phyloP scores from a whole-genome alignment of 2,113 vertebrate genomes.

The Pseudopodoces humilis region DNA sequence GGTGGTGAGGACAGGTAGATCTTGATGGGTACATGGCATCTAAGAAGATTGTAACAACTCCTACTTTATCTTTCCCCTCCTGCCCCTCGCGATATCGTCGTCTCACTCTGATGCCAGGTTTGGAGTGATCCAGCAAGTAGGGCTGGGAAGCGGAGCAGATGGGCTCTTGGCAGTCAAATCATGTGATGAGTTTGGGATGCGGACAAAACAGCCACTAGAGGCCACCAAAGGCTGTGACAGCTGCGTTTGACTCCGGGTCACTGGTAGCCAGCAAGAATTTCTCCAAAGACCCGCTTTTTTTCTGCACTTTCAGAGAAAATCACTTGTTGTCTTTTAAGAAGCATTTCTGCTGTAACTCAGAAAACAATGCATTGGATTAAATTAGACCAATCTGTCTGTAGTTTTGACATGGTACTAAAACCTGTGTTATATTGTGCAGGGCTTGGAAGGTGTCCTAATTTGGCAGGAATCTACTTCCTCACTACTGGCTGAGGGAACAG shows the following conservation, averaged over 20 bases:
- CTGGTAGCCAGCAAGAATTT: neutral
- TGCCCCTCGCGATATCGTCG: neutral
- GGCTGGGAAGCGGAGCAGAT: neutral
- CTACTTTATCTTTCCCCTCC: neutral
- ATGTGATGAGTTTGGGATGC: neutral
- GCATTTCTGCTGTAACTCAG: neutral
- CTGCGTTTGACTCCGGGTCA: neutral
- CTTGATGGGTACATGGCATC: neutral
- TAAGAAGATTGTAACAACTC: neutral
- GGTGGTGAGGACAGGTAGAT: neutral
- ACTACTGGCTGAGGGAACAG: neutral
- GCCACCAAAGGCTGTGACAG: neutral
- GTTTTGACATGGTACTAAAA: neutral
- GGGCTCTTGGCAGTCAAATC: neutral
- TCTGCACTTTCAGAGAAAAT: neutral
- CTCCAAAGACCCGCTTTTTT: neutral
- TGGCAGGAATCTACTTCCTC: neutral
- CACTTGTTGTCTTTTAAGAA: neutral
- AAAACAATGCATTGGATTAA: neutral
- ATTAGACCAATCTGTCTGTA: neutral
- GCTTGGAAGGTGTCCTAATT: neutral
- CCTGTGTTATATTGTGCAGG: neutral
- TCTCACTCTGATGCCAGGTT: rapidly evolving
- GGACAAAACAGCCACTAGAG: conserved; percentile 22
- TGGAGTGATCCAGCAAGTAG: neutral